Base-by-base conservation (phyloP, 2,113 vertebrate species). In the Aptenodytes forsteri region DNA sequence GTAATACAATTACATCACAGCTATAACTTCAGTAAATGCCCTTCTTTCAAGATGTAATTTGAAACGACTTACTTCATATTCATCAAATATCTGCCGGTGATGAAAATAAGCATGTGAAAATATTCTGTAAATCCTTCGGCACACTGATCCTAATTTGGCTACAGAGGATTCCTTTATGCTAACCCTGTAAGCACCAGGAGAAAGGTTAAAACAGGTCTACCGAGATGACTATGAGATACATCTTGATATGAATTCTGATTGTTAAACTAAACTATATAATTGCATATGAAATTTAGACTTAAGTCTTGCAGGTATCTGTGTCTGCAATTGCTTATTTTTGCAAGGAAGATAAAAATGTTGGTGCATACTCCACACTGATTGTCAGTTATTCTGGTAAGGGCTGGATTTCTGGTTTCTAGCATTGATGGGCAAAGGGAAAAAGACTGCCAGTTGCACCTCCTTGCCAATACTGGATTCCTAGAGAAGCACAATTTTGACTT, bases 101-200 rank as follows among this genome's bases (percentile, higher is more conserved):
- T 99, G 99, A 96, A 99, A 99, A 98, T 99, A 99, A 55, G 99
- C 99, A 32, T 99, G 99, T 92, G 99, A 99, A 98, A 99, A 99
- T 99, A 99, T 99, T 98, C 99, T 99, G 98, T 99, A 99, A 98
- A 99, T 99, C 94, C 99, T 99, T 97, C 99, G 99, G 95, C 99
- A 99, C 69, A 99, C 99, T 5, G 99, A 99, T 98, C 99, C 99
- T 98, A 99, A 97, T 98, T 99, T 99, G 97, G 99, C 99, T 98
- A 99, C 99, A 13, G 99, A 99, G 3, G 99, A 99, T 97, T 99
- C 99, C 98, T 99, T 99, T 98, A 99, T 99, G 98, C 99, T 99
- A 98, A 99, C 99, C 96, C 99, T 99, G 94, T 5, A 97, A 95
- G 95, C 17, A 97, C 36, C 66, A 93, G 70, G 61, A 89, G 38